phyloP scores from a whole-genome alignment of 35 echinoderm and acorn worm species.

The Chiridota heheva region DNA sequence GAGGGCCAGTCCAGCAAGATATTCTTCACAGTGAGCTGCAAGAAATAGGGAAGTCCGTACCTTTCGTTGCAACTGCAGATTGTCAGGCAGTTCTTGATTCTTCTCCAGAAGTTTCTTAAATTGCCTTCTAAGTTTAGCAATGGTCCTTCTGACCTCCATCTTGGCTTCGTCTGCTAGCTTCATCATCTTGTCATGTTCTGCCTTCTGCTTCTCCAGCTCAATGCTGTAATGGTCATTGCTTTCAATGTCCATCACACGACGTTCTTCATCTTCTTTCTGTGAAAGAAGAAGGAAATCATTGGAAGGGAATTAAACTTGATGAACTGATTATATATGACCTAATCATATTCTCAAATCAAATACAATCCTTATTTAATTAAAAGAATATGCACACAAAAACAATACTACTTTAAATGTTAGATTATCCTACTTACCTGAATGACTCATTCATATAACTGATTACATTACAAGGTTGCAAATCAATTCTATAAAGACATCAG shows the following conservation, averaged over 20 bases:
- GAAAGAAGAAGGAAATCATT: not conserved
- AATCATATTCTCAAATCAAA: too few species aligned
- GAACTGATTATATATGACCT: not conserved
- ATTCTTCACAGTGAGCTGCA: too few species aligned
- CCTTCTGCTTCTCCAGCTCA: constrained; percentile 97
- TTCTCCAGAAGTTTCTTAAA: constrained; percentile 95
- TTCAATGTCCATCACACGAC: constrained; percentile 78
- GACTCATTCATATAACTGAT: too few species aligned
- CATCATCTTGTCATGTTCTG: constrained; percentile 98
- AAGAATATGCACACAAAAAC: too few species aligned
- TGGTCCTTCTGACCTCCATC: constrained; percentile 80
- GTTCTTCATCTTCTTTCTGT: constrained; percentile 89
- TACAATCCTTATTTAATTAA: too few species aligned
- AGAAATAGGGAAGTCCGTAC: too few species aligned
- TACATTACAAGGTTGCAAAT: too few species aligned
- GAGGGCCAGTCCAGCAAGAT: too few species aligned
- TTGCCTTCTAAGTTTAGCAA: constrained; percentile 85
- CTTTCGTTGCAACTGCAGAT: constrained; percentile 92
- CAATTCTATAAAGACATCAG: too few species aligned
- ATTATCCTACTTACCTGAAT: too few species aligned
- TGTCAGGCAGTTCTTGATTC: constrained; percentile 77
- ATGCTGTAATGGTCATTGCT: constrained; percentile 97
- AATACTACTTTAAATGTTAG: too few species aligned
- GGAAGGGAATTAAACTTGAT: not conserved
- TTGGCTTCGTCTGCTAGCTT: constrained; percentile 88